Evolutionary conservation across 1,140 invertebrate genomes (phyloP), one percentile per base, ranked within the genome.

Genomic region (Lasioglossum albipes): DNA sequence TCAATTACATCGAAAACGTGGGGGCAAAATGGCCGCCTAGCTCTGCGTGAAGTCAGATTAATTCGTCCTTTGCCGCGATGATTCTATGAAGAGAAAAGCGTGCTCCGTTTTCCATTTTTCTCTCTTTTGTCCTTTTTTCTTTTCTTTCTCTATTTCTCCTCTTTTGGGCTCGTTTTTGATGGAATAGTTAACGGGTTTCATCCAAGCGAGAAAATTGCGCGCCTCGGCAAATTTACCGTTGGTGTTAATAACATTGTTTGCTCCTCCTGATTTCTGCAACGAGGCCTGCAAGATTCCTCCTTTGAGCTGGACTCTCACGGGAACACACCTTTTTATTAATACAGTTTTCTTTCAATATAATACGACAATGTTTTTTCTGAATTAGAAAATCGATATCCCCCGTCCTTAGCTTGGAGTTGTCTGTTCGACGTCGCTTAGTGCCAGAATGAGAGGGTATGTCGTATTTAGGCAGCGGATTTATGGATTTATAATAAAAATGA

Each of bases 1-100:
- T 88, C 87, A 87, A 88, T 88, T 88, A 88, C 86, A 85, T 88
- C 84, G 86, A 83, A 88, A 88, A 88, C 84, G 86, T 79, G 78
- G 84, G 79, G 79, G 82, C 78, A 84, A 84, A 82, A 85, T 75
- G 79, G 81, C 78, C 77, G 72, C 73, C 36, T 79, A 69, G 81
- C 70, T 74, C 81, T 80, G 75, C 75, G 81, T 67, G 81, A 86
- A 87, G 86, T 81, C 87, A 86, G 86, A 88, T 88, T 88, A 88
- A 85, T 88, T 85, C 84, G 86, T 87, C 75, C 84, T 88, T 81
- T 78, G 77, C 65, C 42, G 72, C 68, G 83, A 86, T 80, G 78
- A 75, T 78, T 83, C 73, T 73, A 68, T n/a, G 75, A 76, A 62
- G 79, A 80, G 68, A 61, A 64, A 69, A 75, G 49, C 71, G 73